phyloP scores from a whole-genome alignment of 2,888 invertebrate species.

The Priocnemis perturbator region DNA sequence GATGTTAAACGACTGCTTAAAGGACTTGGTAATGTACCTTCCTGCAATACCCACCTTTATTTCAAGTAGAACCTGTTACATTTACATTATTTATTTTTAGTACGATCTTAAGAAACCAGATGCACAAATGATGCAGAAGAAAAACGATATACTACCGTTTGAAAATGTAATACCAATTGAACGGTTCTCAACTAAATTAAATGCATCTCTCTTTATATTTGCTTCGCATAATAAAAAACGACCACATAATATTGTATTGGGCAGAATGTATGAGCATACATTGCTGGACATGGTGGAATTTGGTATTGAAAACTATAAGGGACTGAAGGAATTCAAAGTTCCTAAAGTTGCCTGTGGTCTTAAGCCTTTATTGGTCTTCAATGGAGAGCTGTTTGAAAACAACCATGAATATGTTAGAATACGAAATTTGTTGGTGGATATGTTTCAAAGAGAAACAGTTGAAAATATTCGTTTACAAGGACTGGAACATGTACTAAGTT shows the following conservation, averaged over 20 bases:
- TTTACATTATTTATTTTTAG: constrained; percentile 65
- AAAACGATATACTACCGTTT: constrained; percentile 94
- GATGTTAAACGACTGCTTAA: constrained; percentile 83
- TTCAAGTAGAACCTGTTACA: background rate
- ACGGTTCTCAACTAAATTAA: constrained; percentile 88
- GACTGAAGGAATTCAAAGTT: constrained; percentile 86
- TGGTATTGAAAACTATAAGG: constrained; percentile 88
- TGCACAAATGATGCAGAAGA: constrained; percentile 84
- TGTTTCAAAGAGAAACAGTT: constrained; percentile 91
- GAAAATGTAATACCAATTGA: constrained; percentile 90
- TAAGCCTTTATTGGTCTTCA: constrained; percentile 94
- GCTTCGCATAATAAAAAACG: constrained; percentile 96
- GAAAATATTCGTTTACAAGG: constrained; percentile 92
- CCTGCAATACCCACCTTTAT: background rate
- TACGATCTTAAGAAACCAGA: constrained; percentile 92
- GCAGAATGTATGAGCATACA: constrained; percentile 92
- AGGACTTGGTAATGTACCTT: constrained; percentile 84
- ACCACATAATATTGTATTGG: constrained; percentile 93
- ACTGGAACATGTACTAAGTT: constrained; percentile 93
- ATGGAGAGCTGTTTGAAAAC: constrained; percentile 93
- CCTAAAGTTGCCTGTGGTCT: constrained; percentile 87
- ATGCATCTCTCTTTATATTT: constrained; percentile 92
- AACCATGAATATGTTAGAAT: constrained; percentile 87
- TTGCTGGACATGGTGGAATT: constrained; percentile 98
- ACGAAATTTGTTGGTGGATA: constrained; percentile 92